Evolutionary conservation across 2,888 invertebrate species (phyloP), one percentile per base, ranked within the genome.

Genomic region (Drosophila nigritarsus): DNA sequence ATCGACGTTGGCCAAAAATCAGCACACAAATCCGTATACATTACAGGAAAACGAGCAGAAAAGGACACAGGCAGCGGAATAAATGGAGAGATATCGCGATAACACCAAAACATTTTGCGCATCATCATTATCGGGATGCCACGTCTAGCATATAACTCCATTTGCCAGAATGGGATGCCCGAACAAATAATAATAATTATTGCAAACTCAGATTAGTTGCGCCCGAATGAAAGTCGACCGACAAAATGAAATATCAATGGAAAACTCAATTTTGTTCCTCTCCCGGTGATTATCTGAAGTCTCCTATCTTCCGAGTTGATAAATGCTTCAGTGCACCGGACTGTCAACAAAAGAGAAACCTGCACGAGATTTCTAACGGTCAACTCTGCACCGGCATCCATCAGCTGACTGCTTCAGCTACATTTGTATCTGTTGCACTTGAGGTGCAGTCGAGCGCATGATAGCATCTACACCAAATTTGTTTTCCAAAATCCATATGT

Each of bases 11-110:
- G 84, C 84, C 76, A 75, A 67, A 68, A 88, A 87, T 87, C 89
- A 87, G 89, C 84, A 86, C 89, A 82, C 87, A 82, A 74, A 73
- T 77, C 75, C 76, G 56, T 82, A 78, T 87, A 69, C 67, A 78
- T 82, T 84, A 59, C 84, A 5, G 69, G 62, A 59, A 61, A 63
- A 66, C 36, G 49, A 58, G 65, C 51, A 30, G 40, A 36, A 45
- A 59, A 54, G 63, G 51, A 56, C 64, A 68, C 63, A 38, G 60
- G 56, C 32, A 27, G 9, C 42, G 13, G 27, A 32, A 13, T 29
- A 58, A 75, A 75, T 66, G 30, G 62, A 87, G 32, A 61, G 58
- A 73, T 72, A 56, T 72, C 68, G 42, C 50, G 87, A 84, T 85
- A 87, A 73, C 73, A 24, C 8, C 9, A 30, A 58, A 40, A 75